Conservation (phyloP, 1,140 invertebrate species). For the Sycophaga agraensis region DNA sequence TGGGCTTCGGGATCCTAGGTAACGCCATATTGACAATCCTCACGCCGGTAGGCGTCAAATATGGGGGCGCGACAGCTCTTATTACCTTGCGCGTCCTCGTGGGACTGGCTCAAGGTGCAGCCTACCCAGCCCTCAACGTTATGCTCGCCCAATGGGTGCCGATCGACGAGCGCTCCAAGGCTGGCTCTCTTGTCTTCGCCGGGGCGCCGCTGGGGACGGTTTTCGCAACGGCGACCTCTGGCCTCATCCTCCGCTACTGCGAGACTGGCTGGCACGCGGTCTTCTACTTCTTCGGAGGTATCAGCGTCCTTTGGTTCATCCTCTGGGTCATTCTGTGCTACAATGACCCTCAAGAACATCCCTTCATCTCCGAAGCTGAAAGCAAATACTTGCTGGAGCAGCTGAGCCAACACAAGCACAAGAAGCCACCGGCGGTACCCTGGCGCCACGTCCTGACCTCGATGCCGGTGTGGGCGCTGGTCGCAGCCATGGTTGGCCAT, state of each 20-base stretch:
- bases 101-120: slow-evolving; percentile 76
- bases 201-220: slow-evolving; percentile 73
- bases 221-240: slow-evolving; percentile 71
- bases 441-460: slow-evolving; percentile 77
- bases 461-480: slow-evolving; percentile 71
- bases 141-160: slow-evolving; percentile 76
- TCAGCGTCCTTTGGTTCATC: slow-evolving; percentile 73
- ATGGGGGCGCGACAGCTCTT: slow-evolving; percentile 63
- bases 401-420: slow-evolving; percentile 60
- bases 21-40: slow-evolving; percentile 75
- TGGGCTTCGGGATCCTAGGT: slow-evolving; percentile 73
- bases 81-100: slow-evolving; percentile 69
- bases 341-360: slow-evolving; percentile 77
- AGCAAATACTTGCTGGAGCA: slow-evolving; percentile 71
- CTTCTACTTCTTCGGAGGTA: slow-evolving; percentile 80
- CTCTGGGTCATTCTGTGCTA: slow-evolving; percentile 76
- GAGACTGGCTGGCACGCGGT: slow-evolving; percentile 70
- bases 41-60: slow-evolving; percentile 63
- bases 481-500: slow-evolving; percentile 80
- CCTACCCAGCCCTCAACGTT: slow-evolving; percentile 73
- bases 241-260: slow-evolving; percentile 66
- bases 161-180: slow-evolving; percentile 68
- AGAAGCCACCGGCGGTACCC: slow-evolving; percentile 65
- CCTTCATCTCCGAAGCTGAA: slow-evolving; percentile 80
- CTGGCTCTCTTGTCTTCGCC: slow-evolving; percentile 73